Evolutionary conservation across 2,888 invertebrate genomes (phyloP).

Genomic region (Nomada fabriciana): DNA sequence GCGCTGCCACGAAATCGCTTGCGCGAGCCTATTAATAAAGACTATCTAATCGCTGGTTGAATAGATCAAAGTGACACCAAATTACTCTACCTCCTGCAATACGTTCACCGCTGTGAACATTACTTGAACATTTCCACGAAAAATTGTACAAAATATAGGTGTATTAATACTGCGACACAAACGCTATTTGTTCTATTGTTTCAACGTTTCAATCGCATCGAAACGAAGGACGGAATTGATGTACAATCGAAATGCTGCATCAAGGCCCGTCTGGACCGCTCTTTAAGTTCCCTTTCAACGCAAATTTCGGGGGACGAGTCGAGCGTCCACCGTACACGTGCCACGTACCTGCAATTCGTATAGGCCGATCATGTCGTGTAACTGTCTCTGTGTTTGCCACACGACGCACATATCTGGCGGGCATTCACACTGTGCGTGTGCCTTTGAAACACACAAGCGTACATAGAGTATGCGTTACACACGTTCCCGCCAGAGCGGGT

Average conservation of each 20-base stretch:
- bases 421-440: slow-evolving; percentile 6
- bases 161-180: neutral
- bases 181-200: neutral
- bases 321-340: slow-evolving; percentile 57
- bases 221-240: slow-evolving; percentile 15
- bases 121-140: neutral
- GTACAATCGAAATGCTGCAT: slow-evolving; percentile 20
- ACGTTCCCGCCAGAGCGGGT: slow-evolving; percentile 58
- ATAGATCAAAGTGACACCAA: neutral
- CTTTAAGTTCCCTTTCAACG: slow-evolving; percentile 56
- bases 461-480: slow-evolving; percentile 49
- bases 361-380: slow-evolving; percentile 62
- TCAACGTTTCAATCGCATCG: neutral
- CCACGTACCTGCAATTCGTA: slow-evolving; percentile 73
- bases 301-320: slow-evolving; percentile 56
- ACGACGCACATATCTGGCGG: neutral
- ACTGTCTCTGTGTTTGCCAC: slow-evolving; percentile 37
- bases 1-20: slow-evolving; percentile 8
- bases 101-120: neutral
- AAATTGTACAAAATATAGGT: neutral
- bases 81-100: neutral
- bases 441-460: slow-evolving; percentile 29
- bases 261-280: slow-evolving; percentile 19
- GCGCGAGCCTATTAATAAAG: slow-evolving; percentile 13
- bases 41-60: neutral